Evolutionary conservation across 2,797 vertebrate genomes (phyloP).

Genomic region (Mormyrops boulengeri): DNA sequence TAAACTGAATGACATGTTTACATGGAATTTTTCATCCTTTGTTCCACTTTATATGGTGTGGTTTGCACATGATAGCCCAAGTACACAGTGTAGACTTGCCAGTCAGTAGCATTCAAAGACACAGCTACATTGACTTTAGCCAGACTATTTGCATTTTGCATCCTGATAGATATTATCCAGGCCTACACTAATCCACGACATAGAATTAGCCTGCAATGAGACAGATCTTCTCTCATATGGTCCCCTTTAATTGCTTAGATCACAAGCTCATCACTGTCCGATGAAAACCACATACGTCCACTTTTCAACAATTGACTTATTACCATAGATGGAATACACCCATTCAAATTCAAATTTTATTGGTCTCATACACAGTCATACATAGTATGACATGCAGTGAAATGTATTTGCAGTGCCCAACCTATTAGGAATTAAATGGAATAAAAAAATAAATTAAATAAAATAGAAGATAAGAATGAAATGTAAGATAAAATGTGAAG

Average conservation of each 20-base stretch:
- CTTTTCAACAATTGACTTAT: not conserved
- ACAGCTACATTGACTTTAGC: not conserved
- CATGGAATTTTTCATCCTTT: not conserved
- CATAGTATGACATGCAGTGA: too few species aligned
- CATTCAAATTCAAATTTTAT: not conserved
- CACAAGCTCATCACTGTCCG: not conserved
- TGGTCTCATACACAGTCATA: too few species aligned
- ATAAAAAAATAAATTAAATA: too few species aligned
- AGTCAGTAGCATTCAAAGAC: not conserved
- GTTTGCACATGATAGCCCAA: not conserved
- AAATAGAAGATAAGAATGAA: too few species aligned
- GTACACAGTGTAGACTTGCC: not conserved
- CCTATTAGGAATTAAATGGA: too few species aligned
- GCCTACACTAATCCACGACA: not conserved
- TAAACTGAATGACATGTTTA: not conserved
- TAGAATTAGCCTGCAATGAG: not conserved
- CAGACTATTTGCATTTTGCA: not conserved
- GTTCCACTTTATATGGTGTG: not conserved
- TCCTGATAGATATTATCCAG: not conserved
- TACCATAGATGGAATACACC: not conserved
- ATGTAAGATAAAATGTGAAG: too few species aligned
- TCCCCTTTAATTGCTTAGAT: not conserved
- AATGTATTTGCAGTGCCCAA: too few species aligned
- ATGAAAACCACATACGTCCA: not conserved
- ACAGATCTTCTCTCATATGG: not conserved